Conservation (phyloP, 2,888 invertebrate species). For the Rosalia funebris region DNA sequence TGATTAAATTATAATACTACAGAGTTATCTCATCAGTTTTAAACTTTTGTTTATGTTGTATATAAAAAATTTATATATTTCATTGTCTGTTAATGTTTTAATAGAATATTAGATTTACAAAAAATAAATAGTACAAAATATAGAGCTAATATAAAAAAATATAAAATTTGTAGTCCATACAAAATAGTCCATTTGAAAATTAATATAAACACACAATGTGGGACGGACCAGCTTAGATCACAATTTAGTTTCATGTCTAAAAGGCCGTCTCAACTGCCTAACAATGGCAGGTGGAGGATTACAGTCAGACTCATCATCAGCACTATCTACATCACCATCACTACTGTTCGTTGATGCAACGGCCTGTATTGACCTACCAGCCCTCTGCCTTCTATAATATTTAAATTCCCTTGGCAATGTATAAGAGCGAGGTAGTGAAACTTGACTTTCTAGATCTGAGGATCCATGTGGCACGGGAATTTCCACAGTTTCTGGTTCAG, state of each 20-base stretch:
- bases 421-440: constrained; percentile 85
- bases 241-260: constrained; percentile 72
- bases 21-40: too few species aligned
- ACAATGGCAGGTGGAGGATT: constrained; percentile 61
- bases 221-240: constrained; percentile 48
- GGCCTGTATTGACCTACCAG: constrained; percentile 71
- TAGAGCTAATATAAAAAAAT: constrained; percentile 34
- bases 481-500: constrained; percentile 53
- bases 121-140: constrained; percentile 44
- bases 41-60: too few species aligned
- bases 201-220: constrained; percentile 16
- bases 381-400: constrained; percentile 70
- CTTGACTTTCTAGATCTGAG: constrained; percentile 81
- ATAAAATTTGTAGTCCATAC: constrained; percentile 27
- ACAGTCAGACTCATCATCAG: constrained; percentile 70
- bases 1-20: too few species aligned
- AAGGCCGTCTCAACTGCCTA: constrained; percentile 62
- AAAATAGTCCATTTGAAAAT: constrained; percentile 18
- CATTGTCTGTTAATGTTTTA: constrained; percentile 33
- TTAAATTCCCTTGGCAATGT: constrained; percentile 87
- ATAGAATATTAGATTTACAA: constrained; percentile 39
- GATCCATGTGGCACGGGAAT: constrained; percentile 52
- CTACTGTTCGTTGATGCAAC: constrained; percentile 87
- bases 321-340: constrained; percentile 83
- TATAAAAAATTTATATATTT: too few species aligned